Percentiles rank a stretch among this genome's conserved stretches.
Conservation (phyloP, 2,888 invertebrate genomes). For the Caenorhabditis japonica region DNA sequence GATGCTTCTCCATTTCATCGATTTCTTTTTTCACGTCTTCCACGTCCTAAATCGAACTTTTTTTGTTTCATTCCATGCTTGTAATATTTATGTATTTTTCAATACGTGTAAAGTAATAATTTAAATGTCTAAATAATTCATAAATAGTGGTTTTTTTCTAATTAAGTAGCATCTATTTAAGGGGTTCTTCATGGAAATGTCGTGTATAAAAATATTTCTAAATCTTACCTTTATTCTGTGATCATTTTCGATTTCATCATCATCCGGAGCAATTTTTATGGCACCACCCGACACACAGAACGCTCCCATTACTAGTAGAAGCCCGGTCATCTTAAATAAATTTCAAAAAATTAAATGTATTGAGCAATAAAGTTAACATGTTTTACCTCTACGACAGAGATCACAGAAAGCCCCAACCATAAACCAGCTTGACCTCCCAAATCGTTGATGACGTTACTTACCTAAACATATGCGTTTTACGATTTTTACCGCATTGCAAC, state of each 20-base stretch:
- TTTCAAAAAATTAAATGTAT: constrained; percentile 6
- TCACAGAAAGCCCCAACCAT: constrained; percentile 78
- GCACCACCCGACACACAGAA: constrained; percentile 58
- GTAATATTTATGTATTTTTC: constrained; percentile 4
- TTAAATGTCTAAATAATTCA: too few relatives aligned
- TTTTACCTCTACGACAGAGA: constrained; percentile 77
- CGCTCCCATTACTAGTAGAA: constrained; percentile 50
- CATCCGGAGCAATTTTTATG: constrained; percentile 54
- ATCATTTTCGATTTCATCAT: constrained; percentile 57
- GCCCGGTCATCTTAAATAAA: constrained; percentile 55
- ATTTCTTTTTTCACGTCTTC: constrained; percentile 60
- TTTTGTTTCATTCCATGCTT: neutral
- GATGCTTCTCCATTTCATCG: constrained; percentile 52
- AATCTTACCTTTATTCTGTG: constrained; percentile 57
- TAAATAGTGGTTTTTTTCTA: too few relatives aligned
- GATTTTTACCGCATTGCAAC: too few relatives aligned
- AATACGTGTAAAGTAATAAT: too few relatives aligned
- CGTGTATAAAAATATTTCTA: too few relatives aligned
- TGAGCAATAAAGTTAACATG: neutral
- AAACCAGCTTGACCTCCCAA: constrained; percentile 78
- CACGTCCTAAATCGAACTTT: constrained; percentile 36
- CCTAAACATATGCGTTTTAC: constrained; percentile 71
- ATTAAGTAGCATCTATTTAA: too few relatives aligned
- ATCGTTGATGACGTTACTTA: constrained; percentile 77
- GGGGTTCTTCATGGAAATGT: too few relatives aligned